A percentile compares a stretch with the other conserved stretches of the same genome.
Conservation (phyloP, 2,888 invertebrate genomes). For the Sylvicola cinctus region DNA sequence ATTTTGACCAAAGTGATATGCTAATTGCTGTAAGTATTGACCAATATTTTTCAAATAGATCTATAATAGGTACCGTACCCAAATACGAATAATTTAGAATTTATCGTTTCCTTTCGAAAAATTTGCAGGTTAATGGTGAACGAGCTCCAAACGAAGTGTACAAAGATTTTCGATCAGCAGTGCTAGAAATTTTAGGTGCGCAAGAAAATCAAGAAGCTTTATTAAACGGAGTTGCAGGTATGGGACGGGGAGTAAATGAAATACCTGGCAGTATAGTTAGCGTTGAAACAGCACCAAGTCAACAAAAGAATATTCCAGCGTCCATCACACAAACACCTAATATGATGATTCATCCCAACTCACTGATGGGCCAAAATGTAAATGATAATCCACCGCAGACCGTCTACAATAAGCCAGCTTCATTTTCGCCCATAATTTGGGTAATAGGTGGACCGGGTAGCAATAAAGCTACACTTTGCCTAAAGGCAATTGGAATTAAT, state of each 20-base stretch:
- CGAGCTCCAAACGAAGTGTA: slow-evolving; percentile 71
- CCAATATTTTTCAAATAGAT: too few species aligned
- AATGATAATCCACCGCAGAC: slow-evolving; percentile 1
- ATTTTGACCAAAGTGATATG: slow-evolving; percentile 74
- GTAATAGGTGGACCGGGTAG: slow-evolving; percentile 78
- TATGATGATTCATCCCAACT: slow-evolving; percentile 5
- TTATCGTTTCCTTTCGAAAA: neutral
- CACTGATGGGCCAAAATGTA: slow-evolving; percentile 9
- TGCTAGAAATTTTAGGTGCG: slow-evolving; percentile 52
- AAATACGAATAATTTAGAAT: too few species aligned
- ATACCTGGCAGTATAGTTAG: slow-evolving; percentile 43
- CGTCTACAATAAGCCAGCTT: slow-evolving; percentile 8
- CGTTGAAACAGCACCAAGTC: slow-evolving; percentile 33
- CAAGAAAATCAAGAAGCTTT: slow-evolving; percentile 41
- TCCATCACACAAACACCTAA: slow-evolving; percentile 9
- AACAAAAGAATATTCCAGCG: slow-evolving; percentile 21
- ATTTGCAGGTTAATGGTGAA: slow-evolving; percentile 62
- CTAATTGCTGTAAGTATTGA: slow-evolving; percentile 34
- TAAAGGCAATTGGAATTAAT: slow-evolving; percentile 43
- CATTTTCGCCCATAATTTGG: slow-evolving; percentile 29
- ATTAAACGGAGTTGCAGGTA: slow-evolving; percentile 38
- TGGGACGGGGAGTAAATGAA: slow-evolving; percentile 30
- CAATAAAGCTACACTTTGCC: slow-evolving; percentile 65
- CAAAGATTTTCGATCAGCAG: slow-evolving; percentile 60
- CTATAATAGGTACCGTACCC: too few species aligned